Evolutionary conservation across 2,888 invertebrate species (phyloP), one percentile per base, ranked within the genome.

Genomic region (Chalcis sispes): DNA sequence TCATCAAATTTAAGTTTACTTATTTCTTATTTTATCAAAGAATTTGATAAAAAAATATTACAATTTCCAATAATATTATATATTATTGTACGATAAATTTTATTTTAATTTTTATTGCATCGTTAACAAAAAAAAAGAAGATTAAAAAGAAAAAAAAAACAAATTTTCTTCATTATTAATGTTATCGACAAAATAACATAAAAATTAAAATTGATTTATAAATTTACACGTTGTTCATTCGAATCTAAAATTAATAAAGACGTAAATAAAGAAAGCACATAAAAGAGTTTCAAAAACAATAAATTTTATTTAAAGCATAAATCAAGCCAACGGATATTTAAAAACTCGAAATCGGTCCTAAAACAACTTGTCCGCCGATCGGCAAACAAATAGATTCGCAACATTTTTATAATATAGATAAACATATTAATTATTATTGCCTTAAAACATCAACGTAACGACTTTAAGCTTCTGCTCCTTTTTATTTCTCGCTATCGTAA

Each of bases 341-440:
- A 65, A 36, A 36, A 65, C 27, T 50, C 29, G 52, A 15, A 36
- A 32, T 3, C 15, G 36, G 50, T 23, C 65, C 40, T 52, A 66
- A 40, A 52, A 66, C 36, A 66, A 52, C 65, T 54, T 64, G 50
- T 64, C 32, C 36, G 52, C 4, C 36, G 25, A 40, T 66, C 23
- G 25, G 23, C 25, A 66, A 66, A 66, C 54, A 66, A 54, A 54
- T 56, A 66, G 23, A 66, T 66, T 56, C 54, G 42, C 66, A 25
- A 66, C 52, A 65, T 29, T 29, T 13, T 10, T 8, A 40, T 25
- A 25, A 46, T 46, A 27, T 54, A 65, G 20, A 66, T 66, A 40
- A 20, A 42, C 42, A n/a, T 18, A 25, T 65, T 25, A 8, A 0
- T 18, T 5, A 29, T 36, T 7, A 36, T 10, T 7, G 25, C 54